A percentile compares a stretch with the other conserved stretches of the same genome.
Evolutionary conservation across 92 coral and sea anemone species (phyloP).

Genomic region (Pocillopora meandrina): DNA sequence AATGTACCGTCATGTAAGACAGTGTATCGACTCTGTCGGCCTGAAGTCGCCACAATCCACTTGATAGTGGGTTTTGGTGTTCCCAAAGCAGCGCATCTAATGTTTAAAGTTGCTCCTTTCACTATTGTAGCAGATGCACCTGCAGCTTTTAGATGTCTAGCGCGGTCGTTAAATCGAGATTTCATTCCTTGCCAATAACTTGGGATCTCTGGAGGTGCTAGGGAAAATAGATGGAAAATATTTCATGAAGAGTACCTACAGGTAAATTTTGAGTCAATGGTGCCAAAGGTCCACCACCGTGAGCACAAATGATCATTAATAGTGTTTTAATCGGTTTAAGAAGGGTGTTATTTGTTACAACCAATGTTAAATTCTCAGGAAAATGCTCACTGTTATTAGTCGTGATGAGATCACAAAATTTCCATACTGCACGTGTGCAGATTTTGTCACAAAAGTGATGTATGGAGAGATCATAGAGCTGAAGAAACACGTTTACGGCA

Average conservation of each 20-base stretch:
- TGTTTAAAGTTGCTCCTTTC: constrained; percentile 67
- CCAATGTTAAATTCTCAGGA: no score
- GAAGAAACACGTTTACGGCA: no score
- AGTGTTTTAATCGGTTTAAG: no score
- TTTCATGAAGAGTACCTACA: background rate
- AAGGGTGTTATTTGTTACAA: no score
- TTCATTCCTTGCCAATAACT: constrained; percentile 67
- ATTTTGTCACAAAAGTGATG: no score
- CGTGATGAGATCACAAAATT: no score
- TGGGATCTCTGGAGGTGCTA: constrained; percentile 80
- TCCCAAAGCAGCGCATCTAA: constrained; percentile 75
- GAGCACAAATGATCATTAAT: background rate
- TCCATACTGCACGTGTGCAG: no score
- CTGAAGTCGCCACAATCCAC: constrained; percentile 63
- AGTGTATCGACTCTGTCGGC: constrained; percentile 16
- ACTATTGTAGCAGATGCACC: constrained; percentile 75
- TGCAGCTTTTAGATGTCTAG: constrained; percentile 13
- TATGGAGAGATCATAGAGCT: no score
- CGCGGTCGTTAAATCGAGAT: constrained; percentile 27
- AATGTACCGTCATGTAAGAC: constrained; percentile 45
- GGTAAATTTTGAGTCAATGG: background rate
- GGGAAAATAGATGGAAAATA: background rate
- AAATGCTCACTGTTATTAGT: no score
- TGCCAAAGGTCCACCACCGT: background rate
- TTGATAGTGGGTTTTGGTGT: constrained; percentile 73